phyloP scores from a whole-genome alignment of 1,140 invertebrate species.

The Colletes gigas region DNA sequence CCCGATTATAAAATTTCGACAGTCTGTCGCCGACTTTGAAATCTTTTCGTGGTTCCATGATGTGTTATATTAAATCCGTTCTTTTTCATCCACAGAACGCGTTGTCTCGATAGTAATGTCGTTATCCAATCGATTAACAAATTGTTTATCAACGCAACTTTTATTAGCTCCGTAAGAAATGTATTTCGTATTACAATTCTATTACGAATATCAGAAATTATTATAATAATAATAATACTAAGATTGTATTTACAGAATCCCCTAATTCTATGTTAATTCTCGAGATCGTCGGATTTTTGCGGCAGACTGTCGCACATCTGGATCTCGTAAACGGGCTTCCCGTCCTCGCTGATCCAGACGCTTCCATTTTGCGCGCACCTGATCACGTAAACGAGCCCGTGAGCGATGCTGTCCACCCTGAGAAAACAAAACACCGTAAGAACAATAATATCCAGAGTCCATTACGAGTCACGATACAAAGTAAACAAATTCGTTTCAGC shows the following conservation, averaged over 20 bases:
- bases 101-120: no score
- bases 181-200: neutral
- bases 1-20: no score
- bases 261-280: neutral
- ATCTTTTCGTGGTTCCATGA: no score
- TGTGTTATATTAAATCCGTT: no score
- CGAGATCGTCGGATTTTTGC: conserved; percentile 44
- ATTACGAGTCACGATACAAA: no score
- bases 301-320: conserved; percentile 74
- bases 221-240: neutral
- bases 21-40: neutral
- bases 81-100: no score
- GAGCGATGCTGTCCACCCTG: conserved; percentile 78
- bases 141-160: neutral
- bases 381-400: conserved; percentile 80
- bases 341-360: conserved; percentile 81
- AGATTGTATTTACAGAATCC: neutral
- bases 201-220: neutral
- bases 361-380: conserved; percentile 80
- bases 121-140: neutral
- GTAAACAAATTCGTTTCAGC: no score
- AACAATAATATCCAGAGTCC: neutral
- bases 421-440: conserved; percentile 23
- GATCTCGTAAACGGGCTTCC: conserved; percentile 81
- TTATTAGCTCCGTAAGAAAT: neutral